Percentiles rank a stretch among this genome's conserved stretches.
phyloP scores from a whole-genome alignment of 2,888 invertebrate genomes.

The Sclerodermus sp. region DNA sequence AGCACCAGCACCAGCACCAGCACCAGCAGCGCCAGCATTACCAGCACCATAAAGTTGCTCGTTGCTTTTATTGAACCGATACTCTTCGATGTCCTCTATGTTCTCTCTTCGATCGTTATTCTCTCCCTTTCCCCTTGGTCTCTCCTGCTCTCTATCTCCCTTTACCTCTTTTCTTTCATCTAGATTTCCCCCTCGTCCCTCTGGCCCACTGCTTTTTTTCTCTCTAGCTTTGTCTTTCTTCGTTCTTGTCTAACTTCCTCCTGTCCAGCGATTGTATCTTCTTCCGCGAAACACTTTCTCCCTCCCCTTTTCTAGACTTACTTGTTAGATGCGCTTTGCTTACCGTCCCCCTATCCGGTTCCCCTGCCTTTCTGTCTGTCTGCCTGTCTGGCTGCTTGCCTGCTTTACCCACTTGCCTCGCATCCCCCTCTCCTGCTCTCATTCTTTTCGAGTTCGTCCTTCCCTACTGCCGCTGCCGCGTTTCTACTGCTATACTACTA shows the following conservation, averaged over 20 bases:
- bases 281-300: constrained; percentile 4
- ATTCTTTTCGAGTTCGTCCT: too few species aligned
- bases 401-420: too few species aligned
- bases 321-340: too few species aligned
- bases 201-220: constrained; percentile 2
- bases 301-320: background rate
- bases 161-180: constrained; percentile 6
- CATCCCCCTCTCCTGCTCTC: too few species aligned
- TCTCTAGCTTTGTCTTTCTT: background rate
- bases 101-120: background rate
- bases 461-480: too few species aligned
- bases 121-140: constrained; percentile 7
- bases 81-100: constrained; percentile 15
- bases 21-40: constrained; percentile 18
- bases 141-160: constrained; percentile 5
- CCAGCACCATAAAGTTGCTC: background rate
- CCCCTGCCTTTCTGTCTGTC: background rate
- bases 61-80: constrained; percentile 44
- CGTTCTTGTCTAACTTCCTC: constrained; percentile 2
- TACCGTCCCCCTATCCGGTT: constrained; percentile 1
- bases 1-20: constrained; percentile 1
- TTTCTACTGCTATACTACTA: too few species aligned
- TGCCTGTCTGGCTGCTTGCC: background rate
- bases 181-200: constrained; percentile 8
- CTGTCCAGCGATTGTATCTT: constrained; percentile 5